Conservation (phyloP, 2,113 vertebrate genomes). For the Brevimyrus niger region DNA sequence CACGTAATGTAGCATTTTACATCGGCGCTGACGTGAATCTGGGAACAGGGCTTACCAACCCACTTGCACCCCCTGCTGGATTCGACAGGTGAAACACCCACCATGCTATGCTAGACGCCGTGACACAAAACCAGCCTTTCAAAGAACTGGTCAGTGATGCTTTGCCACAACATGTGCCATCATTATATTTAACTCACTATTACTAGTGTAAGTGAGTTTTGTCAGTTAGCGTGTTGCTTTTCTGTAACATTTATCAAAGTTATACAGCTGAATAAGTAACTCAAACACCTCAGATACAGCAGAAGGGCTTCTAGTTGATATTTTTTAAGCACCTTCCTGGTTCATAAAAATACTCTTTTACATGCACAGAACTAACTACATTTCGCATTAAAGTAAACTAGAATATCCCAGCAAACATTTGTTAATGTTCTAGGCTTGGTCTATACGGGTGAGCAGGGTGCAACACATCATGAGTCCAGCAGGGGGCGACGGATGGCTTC, state of each 20-base stretch:
- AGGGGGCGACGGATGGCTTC: neutral
- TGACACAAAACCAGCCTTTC: neutral
- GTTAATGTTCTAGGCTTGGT: neutral
- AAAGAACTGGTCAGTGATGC: neutral
- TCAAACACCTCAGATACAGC: neutral
- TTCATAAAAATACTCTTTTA: neutral
- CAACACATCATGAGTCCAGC: neutral
- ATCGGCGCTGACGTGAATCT: neutral
- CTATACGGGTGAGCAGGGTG: neutral
- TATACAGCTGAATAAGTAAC: neutral
- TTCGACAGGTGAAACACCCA: neutral
- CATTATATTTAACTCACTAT: neutral
- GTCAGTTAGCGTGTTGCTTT: neutral
- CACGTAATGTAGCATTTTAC: neutral
- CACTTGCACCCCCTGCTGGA: slow-evolving; percentile 2
- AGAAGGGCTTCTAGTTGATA: neutral
- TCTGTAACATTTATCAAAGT: neutral
- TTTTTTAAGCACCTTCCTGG: neutral
- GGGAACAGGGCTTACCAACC: neutral
- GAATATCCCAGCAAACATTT: neutral
- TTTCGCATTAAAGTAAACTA: neutral
- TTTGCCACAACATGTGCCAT: neutral
- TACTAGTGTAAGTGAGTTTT: neutral
- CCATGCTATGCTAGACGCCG: neutral
- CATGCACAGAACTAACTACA: neutral